Percentiles rank a stretch among this genome's conserved stretches.
Conservation (phyloP, 37 sponge, comb jelly and placozoan species). For the Cliona cf. orientalis region DNA sequence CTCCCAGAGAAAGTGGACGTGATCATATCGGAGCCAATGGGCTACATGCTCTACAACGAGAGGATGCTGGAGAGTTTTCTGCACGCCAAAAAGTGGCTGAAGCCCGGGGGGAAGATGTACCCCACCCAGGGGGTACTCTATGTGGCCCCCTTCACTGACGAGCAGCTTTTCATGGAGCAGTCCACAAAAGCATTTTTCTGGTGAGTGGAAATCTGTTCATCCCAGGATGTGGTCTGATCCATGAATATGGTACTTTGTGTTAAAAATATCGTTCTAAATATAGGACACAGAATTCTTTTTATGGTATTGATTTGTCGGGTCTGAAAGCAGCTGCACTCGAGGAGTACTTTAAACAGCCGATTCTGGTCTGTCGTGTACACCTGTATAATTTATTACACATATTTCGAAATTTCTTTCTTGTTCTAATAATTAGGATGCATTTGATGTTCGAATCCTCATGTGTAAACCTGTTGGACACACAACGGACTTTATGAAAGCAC, state of each 20-base stretch:
- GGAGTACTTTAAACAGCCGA: constrained; percentile 96
- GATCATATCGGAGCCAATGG: constrained; percentile 98
- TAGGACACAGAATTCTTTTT: constrained; percentile 89
- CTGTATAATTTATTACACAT: no score
- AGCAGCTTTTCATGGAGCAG: constrained; percentile 90
- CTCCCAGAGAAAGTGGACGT: constrained; percentile 94
- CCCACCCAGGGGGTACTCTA: constrained; percentile 92
- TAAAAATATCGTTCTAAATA: no score
- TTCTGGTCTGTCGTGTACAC: constrained; percentile 73
- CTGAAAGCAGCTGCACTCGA: constrained; percentile 70
- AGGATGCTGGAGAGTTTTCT: constrained; percentile 96
- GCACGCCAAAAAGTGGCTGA: constrained; percentile 95
- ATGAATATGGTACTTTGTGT: no score
- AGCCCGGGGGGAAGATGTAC: constrained; percentile 91
- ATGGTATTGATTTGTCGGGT: constrained; percentile 88
- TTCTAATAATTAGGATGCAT: constrained; percentile 69
- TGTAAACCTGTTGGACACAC: constrained; percentile 85
- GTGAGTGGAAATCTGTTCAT: constrained; percentile 28
- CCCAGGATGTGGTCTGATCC: no score
- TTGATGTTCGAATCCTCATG: constrained; percentile 88
- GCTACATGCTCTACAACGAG: constrained; percentile 98
- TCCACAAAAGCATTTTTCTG: constrained; percentile 86
- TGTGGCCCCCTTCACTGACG: constrained; percentile 94
- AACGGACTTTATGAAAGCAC: constrained; percentile 78
- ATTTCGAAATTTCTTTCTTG: background rate